Percentiles rank a stretch among this genome's conserved stretches.
Conservation (phyloP, 2,888 invertebrate species). For the Orchesella flavescens region DNA sequence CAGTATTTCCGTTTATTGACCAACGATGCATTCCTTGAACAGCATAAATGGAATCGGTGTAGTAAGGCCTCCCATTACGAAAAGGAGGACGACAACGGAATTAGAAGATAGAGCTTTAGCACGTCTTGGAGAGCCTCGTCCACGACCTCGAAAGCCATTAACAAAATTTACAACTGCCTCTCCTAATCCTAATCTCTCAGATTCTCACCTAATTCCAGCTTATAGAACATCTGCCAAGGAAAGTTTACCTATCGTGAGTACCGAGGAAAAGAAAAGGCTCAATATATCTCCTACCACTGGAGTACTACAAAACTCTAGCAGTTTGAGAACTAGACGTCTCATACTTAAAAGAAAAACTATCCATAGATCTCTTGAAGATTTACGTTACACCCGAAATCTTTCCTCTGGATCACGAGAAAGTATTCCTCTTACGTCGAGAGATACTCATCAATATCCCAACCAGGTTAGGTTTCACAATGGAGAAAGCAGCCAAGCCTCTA, state of each 20-base stretch:
- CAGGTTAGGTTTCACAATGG: neutral
- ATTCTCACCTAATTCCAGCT: conserved; percentile 26
- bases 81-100: neutral
- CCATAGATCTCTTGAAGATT: conserved; percentile 49
- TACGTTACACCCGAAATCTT: neutral
- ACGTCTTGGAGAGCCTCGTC: conserved; percentile 23
- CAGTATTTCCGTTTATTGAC: too few species aligned
- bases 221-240: conserved; percentile 28
- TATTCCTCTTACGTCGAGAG: conserved; percentile 11
- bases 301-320: neutral
- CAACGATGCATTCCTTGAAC: neutral
- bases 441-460: neutral
- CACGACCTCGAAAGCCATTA: conserved; percentile 37
- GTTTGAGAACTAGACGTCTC: conserved; percentile 19
- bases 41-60: neutral
- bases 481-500: conserved; percentile 5
- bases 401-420: conserved; percentile 20
- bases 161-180: conserved; percentile 44
- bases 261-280: conserved; percentile 14
- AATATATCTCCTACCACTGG: conserved; percentile 22
- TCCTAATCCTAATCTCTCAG: neutral
- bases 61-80: neutral
- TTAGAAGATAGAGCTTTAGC: conserved; percentile 25
- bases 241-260: conserved; percentile 14
- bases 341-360: conserved; percentile 41